phyloP scores from a whole-genome alignment of 2,888 invertebrate species.

The Acheta domesticus region DNA sequence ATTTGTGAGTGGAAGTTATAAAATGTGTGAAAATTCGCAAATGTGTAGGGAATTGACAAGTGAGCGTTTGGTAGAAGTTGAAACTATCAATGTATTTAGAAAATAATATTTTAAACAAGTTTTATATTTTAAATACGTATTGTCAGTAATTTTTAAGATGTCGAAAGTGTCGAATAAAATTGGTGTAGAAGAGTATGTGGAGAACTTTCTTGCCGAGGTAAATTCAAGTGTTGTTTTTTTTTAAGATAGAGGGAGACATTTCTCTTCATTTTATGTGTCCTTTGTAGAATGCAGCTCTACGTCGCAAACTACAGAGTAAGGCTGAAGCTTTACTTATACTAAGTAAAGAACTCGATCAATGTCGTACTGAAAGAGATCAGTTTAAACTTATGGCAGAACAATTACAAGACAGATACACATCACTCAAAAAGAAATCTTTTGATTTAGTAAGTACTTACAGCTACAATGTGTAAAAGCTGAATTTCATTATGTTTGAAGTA shows the following conservation, averaged over 20 bases:
- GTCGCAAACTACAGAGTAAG: conserved; percentile 75
- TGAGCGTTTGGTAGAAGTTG: too few relatives aligned
- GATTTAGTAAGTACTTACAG: conserved; percentile 31
- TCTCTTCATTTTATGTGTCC: conserved; percentile 24
- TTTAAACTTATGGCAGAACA: conserved; percentile 79
- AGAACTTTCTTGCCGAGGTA: conserved; percentile 50
- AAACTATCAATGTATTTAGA: too few relatives aligned
- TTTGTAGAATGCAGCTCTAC: conserved; percentile 58
- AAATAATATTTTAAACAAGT: too few relatives aligned
- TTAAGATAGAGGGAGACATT: neutral
- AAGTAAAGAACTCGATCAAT: conserved; percentile 72
- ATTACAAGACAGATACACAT: conserved; percentile 56
- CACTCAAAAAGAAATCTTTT: conserved; percentile 48
- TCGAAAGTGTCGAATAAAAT: neutral
- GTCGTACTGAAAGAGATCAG: conserved; percentile 73
- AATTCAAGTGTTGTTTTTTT: conserved; percentile 23
- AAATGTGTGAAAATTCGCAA: too few relatives aligned
- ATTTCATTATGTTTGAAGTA: neutral
- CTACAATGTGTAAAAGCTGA: too few relatives aligned
- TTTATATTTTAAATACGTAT: too few relatives aligned
- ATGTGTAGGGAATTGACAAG: too few relatives aligned
- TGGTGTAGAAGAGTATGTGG: conserved; percentile 48
- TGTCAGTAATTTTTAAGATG: neutral
- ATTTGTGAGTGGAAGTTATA: too few relatives aligned
- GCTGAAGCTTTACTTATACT: conserved; percentile 76